Evolutionary conservation across 2,888 invertebrate species (phyloP), one percentile per base, ranked within the genome.

Genomic region (Melanostoma mellinum): DNA sequence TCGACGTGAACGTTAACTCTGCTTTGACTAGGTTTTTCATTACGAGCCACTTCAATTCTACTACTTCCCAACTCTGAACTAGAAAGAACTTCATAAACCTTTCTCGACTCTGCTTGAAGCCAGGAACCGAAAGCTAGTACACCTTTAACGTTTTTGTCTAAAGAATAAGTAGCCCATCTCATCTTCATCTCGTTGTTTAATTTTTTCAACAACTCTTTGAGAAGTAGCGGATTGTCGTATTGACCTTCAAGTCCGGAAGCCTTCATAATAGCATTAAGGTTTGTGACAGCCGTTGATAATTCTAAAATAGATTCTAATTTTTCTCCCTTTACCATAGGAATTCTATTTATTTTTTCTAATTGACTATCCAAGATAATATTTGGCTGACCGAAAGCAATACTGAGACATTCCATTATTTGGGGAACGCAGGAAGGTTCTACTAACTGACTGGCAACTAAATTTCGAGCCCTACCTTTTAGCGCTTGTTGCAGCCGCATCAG

Each of bases 151-250:
- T 40, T 2, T 1, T 33, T 65, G 1, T 65, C 38, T 1, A 4
- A 55, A 55, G 55, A 5, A 4, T 53, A 65, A 3, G 52, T n/a
- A n/a, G 65, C 52, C 65, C 53, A 67, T 5, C 20, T 67, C 52
- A 67, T 67, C 20, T 67, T 65, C 65, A 67, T 30, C 0, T 67
- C 53, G n/a, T 53, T 53, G 4, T 20, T 42, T 0, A 67, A 32
- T 52, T 53, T 67, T 8, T 55, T 67, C 6, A 67, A 6, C 9
- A 55, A 5, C 30, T 67, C 67, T 6, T 55, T 67, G 3, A 67
- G 55, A 2, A 67, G 32, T 0, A 67, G 5, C 1, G 55, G 67
- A 8, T 42, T 67, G 6, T 40, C 42, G 38, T 38, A 56, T 5
- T 40, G 56, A 2, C 6, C 8, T 3, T 30, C 6, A 3, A 44